Evolutionary conservation across 2,113 vertebrate genomes (phyloP).

Genomic region (Malaclemys terrapin): DNA sequence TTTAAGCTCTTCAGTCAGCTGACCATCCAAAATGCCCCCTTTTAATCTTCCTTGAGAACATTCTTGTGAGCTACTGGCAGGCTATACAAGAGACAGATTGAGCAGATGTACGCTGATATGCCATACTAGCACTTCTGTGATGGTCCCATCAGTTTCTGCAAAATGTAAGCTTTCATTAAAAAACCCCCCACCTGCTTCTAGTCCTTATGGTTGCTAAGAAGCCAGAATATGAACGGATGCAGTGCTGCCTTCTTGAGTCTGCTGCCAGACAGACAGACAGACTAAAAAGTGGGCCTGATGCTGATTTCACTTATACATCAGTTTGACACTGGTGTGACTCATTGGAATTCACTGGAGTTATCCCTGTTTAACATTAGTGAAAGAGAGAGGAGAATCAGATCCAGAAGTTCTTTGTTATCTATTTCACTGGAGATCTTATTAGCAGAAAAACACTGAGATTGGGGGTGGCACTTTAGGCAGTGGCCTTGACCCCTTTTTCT

Average conservation of each 20-base stretch:
- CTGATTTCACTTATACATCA: neutral
- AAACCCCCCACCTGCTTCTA: neutral
- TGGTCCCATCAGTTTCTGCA: conserved; percentile 25
- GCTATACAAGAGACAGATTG: neutral
- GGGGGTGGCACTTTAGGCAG: neutral
- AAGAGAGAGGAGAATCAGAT: neutral
- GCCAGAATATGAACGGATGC: neutral
- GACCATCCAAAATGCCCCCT: neutral
- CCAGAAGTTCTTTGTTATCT: neutral
- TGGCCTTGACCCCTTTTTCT: neutral
- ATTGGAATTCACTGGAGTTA: neutral
- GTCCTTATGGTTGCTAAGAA: neutral
- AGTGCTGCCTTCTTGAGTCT: conserved; percentile 27
- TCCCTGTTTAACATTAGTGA: neutral
- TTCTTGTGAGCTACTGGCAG: neutral
- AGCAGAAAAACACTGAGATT: neutral
- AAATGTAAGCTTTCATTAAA: conserved; percentile 35
- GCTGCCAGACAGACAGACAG: conserved; percentile 28
- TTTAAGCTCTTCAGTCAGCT: neutral
- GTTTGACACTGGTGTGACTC: neutral
- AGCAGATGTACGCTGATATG: neutral
- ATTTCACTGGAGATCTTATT: neutral
- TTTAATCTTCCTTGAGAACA: neutral
- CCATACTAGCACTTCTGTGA: conserved; percentile 25
- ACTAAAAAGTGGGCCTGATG: conserved; percentile 8